These are phyloP conservation scores for Xerus inauris DNA, from an alignment of 2,113 vertebrate genomes.

Conservation along the genomic window DNA sequence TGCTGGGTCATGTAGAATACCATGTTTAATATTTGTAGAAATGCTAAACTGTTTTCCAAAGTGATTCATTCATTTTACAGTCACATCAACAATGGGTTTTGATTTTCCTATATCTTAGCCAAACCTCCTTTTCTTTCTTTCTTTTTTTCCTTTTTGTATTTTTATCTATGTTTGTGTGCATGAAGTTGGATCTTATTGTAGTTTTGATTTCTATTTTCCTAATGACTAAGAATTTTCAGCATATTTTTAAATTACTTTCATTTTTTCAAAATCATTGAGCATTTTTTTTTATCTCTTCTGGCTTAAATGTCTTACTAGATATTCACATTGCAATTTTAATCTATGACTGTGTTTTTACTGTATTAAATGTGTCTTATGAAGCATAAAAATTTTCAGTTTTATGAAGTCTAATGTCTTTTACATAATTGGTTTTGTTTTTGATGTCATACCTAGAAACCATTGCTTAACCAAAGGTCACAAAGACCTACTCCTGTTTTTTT, in stretches of 20 bases:
- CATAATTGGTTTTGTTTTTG: background rate
- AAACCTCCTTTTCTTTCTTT: background rate
- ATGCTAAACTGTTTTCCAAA: background rate
- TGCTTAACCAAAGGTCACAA: background rate
- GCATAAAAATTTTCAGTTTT: background rate
- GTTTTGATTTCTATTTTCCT: background rate
- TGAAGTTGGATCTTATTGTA: background rate
- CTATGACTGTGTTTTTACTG: background rate
- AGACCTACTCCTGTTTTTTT: background rate
- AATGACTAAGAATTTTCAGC: background rate
- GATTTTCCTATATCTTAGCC: background rate
- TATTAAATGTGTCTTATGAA: background rate
- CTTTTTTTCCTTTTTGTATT: no score
- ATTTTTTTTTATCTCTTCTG: background rate
- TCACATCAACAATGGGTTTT: background rate
- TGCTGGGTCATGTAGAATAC: background rate
- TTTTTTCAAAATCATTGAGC: background rate
- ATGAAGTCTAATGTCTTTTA: background rate
- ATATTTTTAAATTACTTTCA: background rate
- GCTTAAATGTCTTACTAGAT: background rate
- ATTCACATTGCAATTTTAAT: background rate
- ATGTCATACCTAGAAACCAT: background rate
- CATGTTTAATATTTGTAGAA: background rate
- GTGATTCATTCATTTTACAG: background rate
- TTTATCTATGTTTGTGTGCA: background rate